phyloP scores from a whole-genome alignment of 2,888 invertebrate species.

The Uropetala carovei region DNA sequence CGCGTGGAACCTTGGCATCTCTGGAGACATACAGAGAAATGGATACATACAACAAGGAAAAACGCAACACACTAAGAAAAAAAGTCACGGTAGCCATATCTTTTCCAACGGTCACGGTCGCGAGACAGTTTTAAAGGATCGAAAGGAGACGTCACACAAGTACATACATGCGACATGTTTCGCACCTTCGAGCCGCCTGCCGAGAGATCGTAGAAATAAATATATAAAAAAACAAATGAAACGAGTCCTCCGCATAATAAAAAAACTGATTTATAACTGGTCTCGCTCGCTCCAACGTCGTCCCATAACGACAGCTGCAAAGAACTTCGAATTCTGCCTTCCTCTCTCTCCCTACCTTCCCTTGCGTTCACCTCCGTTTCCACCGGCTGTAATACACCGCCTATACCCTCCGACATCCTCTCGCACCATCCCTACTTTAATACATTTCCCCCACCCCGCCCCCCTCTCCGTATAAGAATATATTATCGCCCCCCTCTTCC shows the following conservation, averaged over 20 bases:
- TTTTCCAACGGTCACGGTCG: neutral
- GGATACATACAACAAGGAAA: too few relatives aligned
- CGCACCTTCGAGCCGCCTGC: neutral
- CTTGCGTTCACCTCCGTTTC: neutral
- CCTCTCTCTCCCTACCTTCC: neutral
- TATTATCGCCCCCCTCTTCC: neutral
- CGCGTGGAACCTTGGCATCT: too few relatives aligned
- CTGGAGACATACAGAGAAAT: too few relatives aligned
- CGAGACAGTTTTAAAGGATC: neutral
- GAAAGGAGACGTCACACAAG: neutral
- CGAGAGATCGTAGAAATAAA: neutral
- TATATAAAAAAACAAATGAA: slow-evolving; percentile 40
- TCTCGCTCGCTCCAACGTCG: slow-evolving; percentile 26
- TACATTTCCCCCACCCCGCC: too few relatives aligned
- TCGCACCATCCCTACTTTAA: neutral
- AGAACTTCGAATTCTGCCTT: neutral
- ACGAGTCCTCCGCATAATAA: neutral
- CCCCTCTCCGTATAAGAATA: slow-evolving; percentile 17
- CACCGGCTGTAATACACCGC: slow-evolving; percentile 11
- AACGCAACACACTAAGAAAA: neutral
- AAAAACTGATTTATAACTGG: slow-evolving; percentile 55
- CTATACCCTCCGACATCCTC: slow-evolving; percentile 6
- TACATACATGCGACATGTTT: neutral
- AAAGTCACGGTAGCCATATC: neutral
- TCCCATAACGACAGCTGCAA: slow-evolving; percentile 55